Evolutionary conservation across 2,113 vertebrate species (phyloP).

Genomic region (Cairina moschata): DNA sequence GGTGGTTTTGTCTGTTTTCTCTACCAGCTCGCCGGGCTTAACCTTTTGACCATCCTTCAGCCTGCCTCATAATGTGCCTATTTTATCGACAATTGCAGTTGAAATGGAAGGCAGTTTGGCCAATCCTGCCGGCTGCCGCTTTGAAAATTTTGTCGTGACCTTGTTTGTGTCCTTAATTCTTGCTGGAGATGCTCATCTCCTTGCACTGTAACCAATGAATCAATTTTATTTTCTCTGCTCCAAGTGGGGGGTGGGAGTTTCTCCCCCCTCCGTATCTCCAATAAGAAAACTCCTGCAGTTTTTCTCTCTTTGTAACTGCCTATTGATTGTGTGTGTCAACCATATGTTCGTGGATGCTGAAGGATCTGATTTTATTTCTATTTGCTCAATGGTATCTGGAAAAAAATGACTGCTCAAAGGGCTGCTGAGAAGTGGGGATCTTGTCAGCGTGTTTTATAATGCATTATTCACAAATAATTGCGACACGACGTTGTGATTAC

Average conservation of each 20-base stretch:
- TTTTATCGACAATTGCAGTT: slow-evolving; percentile 26
- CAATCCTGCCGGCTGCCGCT: not conserved
- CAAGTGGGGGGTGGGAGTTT: not conserved
- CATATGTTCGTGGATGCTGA: not conserved
- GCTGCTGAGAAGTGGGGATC: not conserved
- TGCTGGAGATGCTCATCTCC: slow-evolving; percentile 30
- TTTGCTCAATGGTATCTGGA: not conserved
- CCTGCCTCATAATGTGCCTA: not conserved
- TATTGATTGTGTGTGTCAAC: slow-evolving; percentile 30
- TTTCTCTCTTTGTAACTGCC: slow-evolving; percentile 18
- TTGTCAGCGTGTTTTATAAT: slow-evolving; percentile 25
- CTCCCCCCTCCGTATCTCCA: not conserved
- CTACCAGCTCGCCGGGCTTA: not conserved
- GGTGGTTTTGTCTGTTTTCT: not conserved
- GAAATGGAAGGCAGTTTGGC: slow-evolving; percentile 6
- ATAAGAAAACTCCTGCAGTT: slow-evolving; percentile 4
- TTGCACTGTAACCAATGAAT: slow-evolving; percentile 16
- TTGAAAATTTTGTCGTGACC: slow-evolving; percentile 26
- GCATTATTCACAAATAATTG: not conserved
- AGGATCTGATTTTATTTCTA: slow-evolving; percentile 50
- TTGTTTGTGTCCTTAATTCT: slow-evolving; percentile 60
- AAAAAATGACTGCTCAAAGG: not conserved
- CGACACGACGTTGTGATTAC: not conserved
- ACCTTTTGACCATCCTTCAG: slow-evolving; percentile 10
- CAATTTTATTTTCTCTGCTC: slow-evolving; percentile 40